Percentiles rank a stretch among this genome's conserved stretches.
These are phyloP conservation scores for Spongia lamella DNA, from an alignment of 37 sponge, comb jelly and placozoan species.

Conservation along the genomic window DNA sequence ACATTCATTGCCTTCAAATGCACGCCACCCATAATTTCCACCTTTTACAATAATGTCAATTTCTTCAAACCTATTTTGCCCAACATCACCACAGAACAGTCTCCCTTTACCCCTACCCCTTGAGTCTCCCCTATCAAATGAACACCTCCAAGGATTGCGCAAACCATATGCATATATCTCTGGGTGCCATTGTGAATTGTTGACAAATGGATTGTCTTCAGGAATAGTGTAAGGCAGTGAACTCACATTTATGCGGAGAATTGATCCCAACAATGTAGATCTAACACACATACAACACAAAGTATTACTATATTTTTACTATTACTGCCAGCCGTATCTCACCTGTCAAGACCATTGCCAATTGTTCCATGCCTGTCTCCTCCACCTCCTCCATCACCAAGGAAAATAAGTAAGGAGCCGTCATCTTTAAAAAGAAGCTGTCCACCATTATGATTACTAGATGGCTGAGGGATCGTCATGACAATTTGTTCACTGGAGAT, in stretches of 20 bases:
- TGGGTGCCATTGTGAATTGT: slow-evolving; percentile 9
- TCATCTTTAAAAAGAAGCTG: slow-evolving; percentile 64
- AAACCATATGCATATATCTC: slow-evolving; percentile 84
- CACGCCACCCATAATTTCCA: slow-evolving; percentile 81
- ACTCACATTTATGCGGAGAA: no score
- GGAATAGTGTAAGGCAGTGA: slow-evolving; percentile 54
- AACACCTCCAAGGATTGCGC: slow-evolving; percentile 84
- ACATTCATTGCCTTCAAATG: slow-evolving; percentile 59
- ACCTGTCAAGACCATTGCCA: slow-evolving; percentile 66
- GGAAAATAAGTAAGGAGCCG: slow-evolving; percentile 62
- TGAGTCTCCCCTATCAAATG: slow-evolving; percentile 66
- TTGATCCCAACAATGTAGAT: no score
- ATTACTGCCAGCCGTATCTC: no score
- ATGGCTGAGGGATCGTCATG: slow-evolving; percentile 49
- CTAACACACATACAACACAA: no score
- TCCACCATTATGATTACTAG: slow-evolving; percentile 78
- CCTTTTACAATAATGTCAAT: slow-evolving; percentile 75
- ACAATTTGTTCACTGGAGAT: slow-evolving; percentile 42
- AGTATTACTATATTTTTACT: no score
- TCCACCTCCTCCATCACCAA: slow-evolving; percentile 78
- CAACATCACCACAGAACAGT: slow-evolving; percentile 87
- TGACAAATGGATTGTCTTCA: slow-evolving; percentile 69
- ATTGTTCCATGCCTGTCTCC: slow-evolving; percentile 61
- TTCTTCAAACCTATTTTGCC: slow-evolving; percentile 73
- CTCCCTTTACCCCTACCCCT: slow-evolving; percentile 60